Conservation (phyloP, 2,797 vertebrate genomes). For the Valencia hispanica region DNA sequence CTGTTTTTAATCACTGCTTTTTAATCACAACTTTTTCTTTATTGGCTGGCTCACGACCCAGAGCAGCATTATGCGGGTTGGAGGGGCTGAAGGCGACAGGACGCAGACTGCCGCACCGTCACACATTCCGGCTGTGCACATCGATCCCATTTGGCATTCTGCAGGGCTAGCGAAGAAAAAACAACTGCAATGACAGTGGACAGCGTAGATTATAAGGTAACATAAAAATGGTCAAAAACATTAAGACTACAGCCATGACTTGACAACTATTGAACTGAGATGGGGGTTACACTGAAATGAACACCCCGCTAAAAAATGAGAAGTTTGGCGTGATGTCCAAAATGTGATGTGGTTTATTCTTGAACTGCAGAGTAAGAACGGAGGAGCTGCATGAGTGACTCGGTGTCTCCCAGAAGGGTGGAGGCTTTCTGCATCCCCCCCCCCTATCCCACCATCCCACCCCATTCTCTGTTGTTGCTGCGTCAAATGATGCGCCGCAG, state of each 20-base stretch:
- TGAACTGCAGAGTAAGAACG: constrained; percentile 21
- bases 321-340: background rate
- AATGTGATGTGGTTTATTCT: constrained; percentile 17
- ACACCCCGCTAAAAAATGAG: background rate
- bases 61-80: constrained; percentile 66
- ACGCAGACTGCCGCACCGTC: constrained; percentile 70
- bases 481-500: constrained; percentile 81
- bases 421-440: constrained; percentile 64
- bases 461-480: constrained; percentile 62
- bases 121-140: constrained; percentile 38
- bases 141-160: constrained; percentile 62
- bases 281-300: background rate
- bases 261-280: background rate
- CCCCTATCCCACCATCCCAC: background rate
- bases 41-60: background rate
- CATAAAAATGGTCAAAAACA: constrained; percentile 19
- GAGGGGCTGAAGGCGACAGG: constrained; percentile 19
- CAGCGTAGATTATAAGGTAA: constrained; percentile 22
- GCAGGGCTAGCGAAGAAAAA: constrained; percentile 69
- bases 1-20: background rate
- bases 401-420: constrained; percentile 64
- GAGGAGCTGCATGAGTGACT: constrained; percentile 67
- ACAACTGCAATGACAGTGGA: constrained; percentile 62
- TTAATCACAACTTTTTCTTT: background rate
- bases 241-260: background rate